Base-by-base conservation (phyloP, 2,113 vertebrate genomes). In the Verasper variegatus region DNA sequence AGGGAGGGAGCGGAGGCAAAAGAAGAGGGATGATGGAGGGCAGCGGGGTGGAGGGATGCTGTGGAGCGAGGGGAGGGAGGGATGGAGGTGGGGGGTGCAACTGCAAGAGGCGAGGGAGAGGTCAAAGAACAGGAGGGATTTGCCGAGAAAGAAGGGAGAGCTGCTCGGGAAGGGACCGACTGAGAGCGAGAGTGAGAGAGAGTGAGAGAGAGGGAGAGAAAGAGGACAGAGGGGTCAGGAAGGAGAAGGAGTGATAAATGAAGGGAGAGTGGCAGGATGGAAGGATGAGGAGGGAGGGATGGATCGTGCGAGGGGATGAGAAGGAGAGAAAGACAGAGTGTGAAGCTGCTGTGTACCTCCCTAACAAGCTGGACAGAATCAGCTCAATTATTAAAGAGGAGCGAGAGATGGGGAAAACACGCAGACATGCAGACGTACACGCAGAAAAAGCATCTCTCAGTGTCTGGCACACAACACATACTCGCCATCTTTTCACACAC, bases 361-460 rank as follows among this genome's bases (percentile, higher is more conserved):
- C 88, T 92, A 93, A 93, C 92, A 92, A 93, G 91, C 90, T 90
- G 92, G 92, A 93, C 91, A 93, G 91, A 93, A 92, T 92, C 91
- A 89, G 90, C 87, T 93, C 90, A 93, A 93, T 93, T 92, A 93
- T 93, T 93, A 88, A 94, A 89, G 88, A 93, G 84, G 87, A 85
- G 85, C 77, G 91, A 92, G 88, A 86, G 91, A 90, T 86, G 88
- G 92, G 84, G 86, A 89, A 90, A 89, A 92, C 91, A 91, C 72
- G 64, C 76, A 86, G 55, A 82, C 84, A 82, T 72, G 71, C 74
- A 82, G 56, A 66, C 70, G 84, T 68, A 80, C 68, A 72, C 67
- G 45, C 81, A 82, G 81, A 88, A 58, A 13, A 76, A 77, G 82
- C 80, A 74, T 84, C 76, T 81, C 81, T 86, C 55, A 2, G 49